These are phyloP conservation scores for Rhagonycha lutea DNA, from an alignment of 2,888 invertebrate species.

Conservation along the genomic window DNA sequence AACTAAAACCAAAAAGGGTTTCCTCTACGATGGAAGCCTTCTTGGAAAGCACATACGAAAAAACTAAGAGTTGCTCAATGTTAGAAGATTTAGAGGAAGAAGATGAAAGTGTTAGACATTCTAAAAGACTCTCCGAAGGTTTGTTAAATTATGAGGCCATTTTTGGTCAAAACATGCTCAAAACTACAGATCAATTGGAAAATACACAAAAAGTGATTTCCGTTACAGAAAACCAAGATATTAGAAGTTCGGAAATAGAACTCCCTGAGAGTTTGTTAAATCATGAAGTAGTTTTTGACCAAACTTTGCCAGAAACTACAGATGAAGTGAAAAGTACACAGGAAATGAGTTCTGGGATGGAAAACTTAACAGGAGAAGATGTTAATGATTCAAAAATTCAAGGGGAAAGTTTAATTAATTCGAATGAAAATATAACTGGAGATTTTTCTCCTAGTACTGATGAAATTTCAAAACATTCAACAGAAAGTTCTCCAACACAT, in stretches of 20 bases:
- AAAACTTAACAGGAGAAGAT: background rate
- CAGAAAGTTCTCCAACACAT: background rate
- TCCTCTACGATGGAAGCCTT: conserved; percentile 18
- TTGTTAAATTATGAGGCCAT: background rate
- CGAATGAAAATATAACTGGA: background rate
- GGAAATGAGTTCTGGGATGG: background rate
- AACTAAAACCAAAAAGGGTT: conserved; percentile 1
- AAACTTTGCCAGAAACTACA: background rate
- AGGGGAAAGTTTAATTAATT: background rate
- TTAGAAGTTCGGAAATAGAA: background rate
- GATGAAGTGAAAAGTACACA: background rate
- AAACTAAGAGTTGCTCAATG: background rate
- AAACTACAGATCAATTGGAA: background rate
- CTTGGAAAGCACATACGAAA: background rate
- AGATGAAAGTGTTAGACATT: background rate
- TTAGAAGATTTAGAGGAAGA: background rate
- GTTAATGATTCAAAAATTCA: background rate
- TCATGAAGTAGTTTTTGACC: too few species aligned
- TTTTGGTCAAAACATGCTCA: background rate
- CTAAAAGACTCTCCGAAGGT: background rate
- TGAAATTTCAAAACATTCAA: background rate
- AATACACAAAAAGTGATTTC: background rate
- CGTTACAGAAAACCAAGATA: background rate
- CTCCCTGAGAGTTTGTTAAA: too few species aligned
- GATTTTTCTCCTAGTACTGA: background rate